Evolutionary conservation across 2,888 invertebrate species (phyloP).

Genomic region (Leucozona laternaria): DNA sequence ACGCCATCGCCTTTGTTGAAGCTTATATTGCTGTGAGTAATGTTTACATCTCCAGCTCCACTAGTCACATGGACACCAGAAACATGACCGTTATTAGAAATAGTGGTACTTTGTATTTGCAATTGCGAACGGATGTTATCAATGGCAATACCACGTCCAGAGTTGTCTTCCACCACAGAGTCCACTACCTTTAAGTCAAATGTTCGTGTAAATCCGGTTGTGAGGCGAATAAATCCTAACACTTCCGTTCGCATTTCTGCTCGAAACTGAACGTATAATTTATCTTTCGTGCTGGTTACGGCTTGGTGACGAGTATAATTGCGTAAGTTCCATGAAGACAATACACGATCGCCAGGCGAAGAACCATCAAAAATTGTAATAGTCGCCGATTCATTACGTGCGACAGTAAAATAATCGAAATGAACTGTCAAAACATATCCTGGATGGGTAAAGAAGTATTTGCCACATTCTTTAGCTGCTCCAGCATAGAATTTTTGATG

Average conservation of each 20-base stretch:
- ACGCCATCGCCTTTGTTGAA: slow-evolving; percentile 97
- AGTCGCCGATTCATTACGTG: slow-evolving; percentile 89
- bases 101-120: slow-evolving; percentile 92
- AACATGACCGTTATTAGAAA: slow-evolving; percentile 94
- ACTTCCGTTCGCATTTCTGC: slow-evolving; percentile 90
- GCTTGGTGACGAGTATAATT: slow-evolving; percentile 96
- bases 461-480: slow-evolving; percentile 89
- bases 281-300: slow-evolving; percentile 91
- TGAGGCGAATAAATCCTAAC: slow-evolving; percentile 90
- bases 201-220: slow-evolving; percentile 90
- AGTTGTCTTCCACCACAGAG: slow-evolving; percentile 93
- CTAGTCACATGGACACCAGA: slow-evolving; percentile 95
- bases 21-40: slow-evolving; percentile 94
- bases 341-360: slow-evolving; percentile 87
- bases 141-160: slow-evolving; percentile 96
- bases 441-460: slow-evolving; percentile 90
- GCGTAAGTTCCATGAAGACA: slow-evolving; percentile 89
- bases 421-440: slow-evolving; percentile 94
- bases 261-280: slow-evolving; percentile 91
- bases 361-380: slow-evolving; percentile 92
- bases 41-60: slow-evolving; percentile 97
- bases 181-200: slow-evolving; percentile 95
- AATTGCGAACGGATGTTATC: slow-evolving; percentile 95
- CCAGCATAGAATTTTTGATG: slow-evolving; percentile 91
- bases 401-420: slow-evolving; percentile 92